Conservation (phyloP, 2,113 vertebrate species). For the Cyanoramphus novaezelandiae region DNA sequence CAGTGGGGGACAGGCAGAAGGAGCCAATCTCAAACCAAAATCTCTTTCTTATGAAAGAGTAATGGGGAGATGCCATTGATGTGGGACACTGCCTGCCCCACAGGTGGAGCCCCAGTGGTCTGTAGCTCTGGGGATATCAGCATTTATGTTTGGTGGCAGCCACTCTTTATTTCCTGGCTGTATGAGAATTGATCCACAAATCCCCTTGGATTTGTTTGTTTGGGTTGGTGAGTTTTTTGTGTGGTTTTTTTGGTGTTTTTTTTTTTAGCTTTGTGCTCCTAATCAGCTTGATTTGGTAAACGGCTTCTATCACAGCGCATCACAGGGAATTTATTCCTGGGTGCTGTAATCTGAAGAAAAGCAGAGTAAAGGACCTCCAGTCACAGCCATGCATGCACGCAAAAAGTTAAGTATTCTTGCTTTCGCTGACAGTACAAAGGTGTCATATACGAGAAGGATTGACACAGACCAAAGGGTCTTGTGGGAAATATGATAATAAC, state of each 20-base stretch:
- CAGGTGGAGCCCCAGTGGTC: neutral
- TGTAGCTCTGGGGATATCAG: neutral
- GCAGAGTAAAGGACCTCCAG: constrained; percentile 76
- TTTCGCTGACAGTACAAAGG: constrained; percentile 87
- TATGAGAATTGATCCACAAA: neutral
- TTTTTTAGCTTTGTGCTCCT: neutral
- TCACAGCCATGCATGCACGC: constrained; percentile 47
- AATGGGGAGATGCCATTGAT: fast-evolving
- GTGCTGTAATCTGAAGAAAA: constrained; percentile 79
- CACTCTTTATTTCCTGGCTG: neutral
- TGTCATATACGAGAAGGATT: constrained; percentile 89
- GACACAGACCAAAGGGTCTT: constrained; percentile 87
- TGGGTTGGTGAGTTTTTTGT: neutral
- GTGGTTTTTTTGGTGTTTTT: no score
- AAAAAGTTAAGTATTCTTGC: constrained; percentile 78
- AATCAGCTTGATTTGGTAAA: constrained; percentile 73
- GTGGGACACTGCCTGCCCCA: neutral
- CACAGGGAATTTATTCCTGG: constrained; percentile 80
- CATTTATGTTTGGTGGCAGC: neutral
- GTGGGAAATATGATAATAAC: constrained; percentile 94
- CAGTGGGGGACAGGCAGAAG: neutral
- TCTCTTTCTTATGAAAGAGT: neutral
- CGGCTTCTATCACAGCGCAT: constrained; percentile 66
- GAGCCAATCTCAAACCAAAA: neutral
- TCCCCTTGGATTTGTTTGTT: neutral